Conservation (phyloP, 2,113 vertebrate genomes). For the Aphyosemion australe region DNA sequence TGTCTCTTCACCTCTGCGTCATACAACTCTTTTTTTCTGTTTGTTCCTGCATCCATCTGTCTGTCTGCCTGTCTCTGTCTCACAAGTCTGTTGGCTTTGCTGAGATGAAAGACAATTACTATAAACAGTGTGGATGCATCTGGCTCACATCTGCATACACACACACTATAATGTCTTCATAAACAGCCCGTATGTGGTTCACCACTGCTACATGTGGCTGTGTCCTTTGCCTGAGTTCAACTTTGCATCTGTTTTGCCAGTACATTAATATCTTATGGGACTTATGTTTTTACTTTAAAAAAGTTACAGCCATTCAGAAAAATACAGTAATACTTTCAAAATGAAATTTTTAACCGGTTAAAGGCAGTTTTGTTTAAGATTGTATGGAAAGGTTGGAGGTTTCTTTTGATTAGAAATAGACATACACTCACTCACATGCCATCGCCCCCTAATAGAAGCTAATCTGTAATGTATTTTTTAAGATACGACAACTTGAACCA, state of each 20-base stretch:
- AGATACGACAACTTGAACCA: too few relatives aligned
- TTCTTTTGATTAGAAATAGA: too few relatives aligned
- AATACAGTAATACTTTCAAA: too few relatives aligned
- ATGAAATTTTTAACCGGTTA: too few relatives aligned
- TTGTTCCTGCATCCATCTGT: conserved; percentile 7
- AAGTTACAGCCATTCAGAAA: not conserved
- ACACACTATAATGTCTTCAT: conserved; percentile 12
- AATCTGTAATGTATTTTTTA: too few relatives aligned
- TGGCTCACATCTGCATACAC: conserved; percentile 41
- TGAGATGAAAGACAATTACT: conserved; percentile 19
- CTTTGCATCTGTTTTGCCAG: not conserved
- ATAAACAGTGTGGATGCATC: conserved; percentile 46
- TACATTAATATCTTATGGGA: not conserved
- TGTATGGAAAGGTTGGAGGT: too few relatives aligned
- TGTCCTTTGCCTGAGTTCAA: not conserved
- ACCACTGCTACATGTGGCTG: too few relatives aligned
- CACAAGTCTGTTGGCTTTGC: conserved; percentile 6
- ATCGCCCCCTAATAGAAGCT: too few relatives aligned
- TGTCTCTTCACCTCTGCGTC: conserved; percentile 18
- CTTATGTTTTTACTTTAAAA: not conserved
- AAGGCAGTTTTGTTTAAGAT: too few relatives aligned
- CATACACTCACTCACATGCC: too few relatives aligned
- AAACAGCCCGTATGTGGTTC: conserved; percentile 10
- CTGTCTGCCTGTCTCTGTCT: not conserved
- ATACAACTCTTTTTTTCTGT: conserved; percentile 9